Evolutionary conservation across 2,113 vertebrate species (phyloP), one percentile per base, ranked within the genome.

Genomic region (Morone chrysops): DNA sequence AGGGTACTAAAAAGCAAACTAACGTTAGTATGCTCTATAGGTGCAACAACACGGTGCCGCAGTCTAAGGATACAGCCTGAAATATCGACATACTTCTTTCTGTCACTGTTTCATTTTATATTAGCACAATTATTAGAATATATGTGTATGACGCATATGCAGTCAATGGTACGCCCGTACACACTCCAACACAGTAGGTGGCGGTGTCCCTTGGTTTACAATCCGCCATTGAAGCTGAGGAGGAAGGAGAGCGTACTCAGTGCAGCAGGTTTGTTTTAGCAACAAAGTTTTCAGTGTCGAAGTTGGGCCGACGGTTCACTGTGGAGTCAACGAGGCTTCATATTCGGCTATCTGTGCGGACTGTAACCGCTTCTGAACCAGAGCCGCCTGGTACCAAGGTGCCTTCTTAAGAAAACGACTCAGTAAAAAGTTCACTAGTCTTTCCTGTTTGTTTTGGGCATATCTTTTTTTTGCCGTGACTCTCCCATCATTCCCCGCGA

Each of bases 131-230:
- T 2, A 31, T 31, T 31, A 31, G 31, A 31, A 31, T 31, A 31
- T 31, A 31, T 31, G 2, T 31, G 31, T 31, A 31, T 31, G 31
- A 4, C 31, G 31, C 31, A 31, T 31, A 31, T 3, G 31, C 31
- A 31, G 31, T 31, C 2, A 31, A 31, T 47, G 11, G 45, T 13
- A 47, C 4, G 45, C 4, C 11, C 13, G 1, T 13, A 66, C 6
- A 12, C 11, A 18, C 60, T 72, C 82, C 79, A 3, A 7, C 0
- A 1, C 83, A 41, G 9, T 5, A 81, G 89, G 70, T n/a, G 80
- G 85, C 80, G 18, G 10, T 73, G 45, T 67, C 2, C 16, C 9
- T 48, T 45, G 8, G 4, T 40, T 12, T 6, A 48, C 43, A 31
- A 7, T 6, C 36, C 50, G 10, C 45, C 12, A 17, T 5, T 0